phyloP scores from a whole-genome alignment of 2,113 vertebrate genomes.

The Anhinga anhinga region DNA sequence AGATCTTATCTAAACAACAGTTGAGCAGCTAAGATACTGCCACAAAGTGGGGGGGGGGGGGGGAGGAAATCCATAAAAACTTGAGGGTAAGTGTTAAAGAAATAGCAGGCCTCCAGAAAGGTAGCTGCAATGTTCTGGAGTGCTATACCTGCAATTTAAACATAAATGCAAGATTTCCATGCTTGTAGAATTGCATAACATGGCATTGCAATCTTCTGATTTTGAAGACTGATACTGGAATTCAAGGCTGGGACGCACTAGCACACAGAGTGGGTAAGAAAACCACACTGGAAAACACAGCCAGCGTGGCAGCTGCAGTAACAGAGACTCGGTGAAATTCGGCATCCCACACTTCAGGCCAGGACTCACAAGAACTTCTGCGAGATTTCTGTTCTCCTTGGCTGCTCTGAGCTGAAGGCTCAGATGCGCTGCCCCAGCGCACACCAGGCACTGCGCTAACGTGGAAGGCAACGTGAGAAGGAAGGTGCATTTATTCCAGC shows the following conservation, averaged over 20 bases:
- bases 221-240: not conserved
- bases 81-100: not conserved
- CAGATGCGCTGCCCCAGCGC: not conserved
- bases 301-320: not conserved
- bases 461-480: not conserved
- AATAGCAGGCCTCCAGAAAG: not conserved
- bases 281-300: not conserved
- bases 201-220: not conserved
- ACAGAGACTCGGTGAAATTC: not conserved
- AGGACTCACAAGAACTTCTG: not conserved
- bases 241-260: not conserved
- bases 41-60: not conserved
- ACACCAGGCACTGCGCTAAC: not conserved
- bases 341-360: not conserved
- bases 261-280: not conserved
- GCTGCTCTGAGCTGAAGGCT: not conserved
- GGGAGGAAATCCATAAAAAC: not conserved
- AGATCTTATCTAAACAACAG: not conserved
- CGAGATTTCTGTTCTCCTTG: rapidly evolving
- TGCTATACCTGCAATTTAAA: not conserved
- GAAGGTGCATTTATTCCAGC: not conserved
- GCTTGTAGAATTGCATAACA: not conserved
- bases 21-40: not conserved
- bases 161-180: not conserved
- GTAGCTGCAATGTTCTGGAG: not conserved